Conservation (phyloP, 1,140 invertebrate species). For the Nymphalis io region DNA sequence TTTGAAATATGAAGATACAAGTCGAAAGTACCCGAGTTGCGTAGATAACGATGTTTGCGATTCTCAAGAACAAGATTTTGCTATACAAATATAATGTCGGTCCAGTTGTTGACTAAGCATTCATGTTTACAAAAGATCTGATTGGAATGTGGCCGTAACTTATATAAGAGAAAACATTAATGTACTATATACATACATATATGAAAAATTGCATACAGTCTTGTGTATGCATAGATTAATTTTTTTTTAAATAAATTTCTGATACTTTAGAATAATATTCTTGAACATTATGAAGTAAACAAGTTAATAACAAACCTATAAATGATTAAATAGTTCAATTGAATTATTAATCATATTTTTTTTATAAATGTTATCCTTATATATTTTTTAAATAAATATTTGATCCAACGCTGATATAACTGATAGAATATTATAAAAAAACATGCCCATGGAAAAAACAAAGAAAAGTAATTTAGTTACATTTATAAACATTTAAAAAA, state of each 20-base stretch:
- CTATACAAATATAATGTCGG: constrained; percentile 59
- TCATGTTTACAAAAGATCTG: constrained; percentile 65
- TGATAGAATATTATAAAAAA: too few species aligned
- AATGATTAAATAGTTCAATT: too few species aligned
- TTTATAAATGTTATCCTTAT: too few species aligned
- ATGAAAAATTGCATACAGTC: neutral
- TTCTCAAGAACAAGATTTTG: constrained; percentile 56
- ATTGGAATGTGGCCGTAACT: constrained; percentile 60
- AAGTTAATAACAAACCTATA: too few species aligned
- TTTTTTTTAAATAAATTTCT: neutral
- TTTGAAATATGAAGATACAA: constrained; percentile 13
- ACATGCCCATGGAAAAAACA: too few species aligned
- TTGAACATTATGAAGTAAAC: too few species aligned
- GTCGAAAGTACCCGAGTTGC: constrained; percentile 22
- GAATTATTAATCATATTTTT: too few species aligned
- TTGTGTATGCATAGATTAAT: neutral
- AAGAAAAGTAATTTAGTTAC: too few species aligned
- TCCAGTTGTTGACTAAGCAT: constrained; percentile 71
- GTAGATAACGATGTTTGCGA: constrained; percentile 47
- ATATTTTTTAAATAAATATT: too few species aligned
- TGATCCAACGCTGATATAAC: too few species aligned
- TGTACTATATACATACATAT: neutral
- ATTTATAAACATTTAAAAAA: too few species aligned
- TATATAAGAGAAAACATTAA: constrained; percentile 24
- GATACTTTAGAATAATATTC: too few species aligned